Evolutionary conservation across 2,113 vertebrate genomes (phyloP).

Genomic region (Thalassoma bifasciatum): DNA sequence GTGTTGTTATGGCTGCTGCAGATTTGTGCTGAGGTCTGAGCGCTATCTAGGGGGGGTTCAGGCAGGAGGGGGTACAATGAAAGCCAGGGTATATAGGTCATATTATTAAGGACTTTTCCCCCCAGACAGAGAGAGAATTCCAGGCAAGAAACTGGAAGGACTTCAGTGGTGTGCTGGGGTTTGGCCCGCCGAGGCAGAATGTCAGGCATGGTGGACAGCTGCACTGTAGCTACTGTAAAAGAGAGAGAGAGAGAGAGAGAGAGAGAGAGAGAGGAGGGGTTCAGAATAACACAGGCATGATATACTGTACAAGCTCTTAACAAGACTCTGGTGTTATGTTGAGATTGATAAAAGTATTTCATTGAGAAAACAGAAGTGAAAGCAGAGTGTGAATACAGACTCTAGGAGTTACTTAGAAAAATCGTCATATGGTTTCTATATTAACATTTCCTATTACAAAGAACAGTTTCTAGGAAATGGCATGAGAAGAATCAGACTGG

Average conservation of each 20-base stretch:
- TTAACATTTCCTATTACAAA: slow-evolving; percentile 17
- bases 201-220: slow-evolving; percentile 79
- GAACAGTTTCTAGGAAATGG: slow-evolving; percentile 31
- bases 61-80: slow-evolving; percentile 4
- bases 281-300: slow-evolving; percentile 43
- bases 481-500: background rate
- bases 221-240: slow-evolving; percentile 70
- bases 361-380: slow-evolving; percentile 61
- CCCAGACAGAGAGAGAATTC: slow-evolving; percentile 76
- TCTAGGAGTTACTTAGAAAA: slow-evolving; percentile 34
- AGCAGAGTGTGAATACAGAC: slow-evolving; percentile 9
- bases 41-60: slow-evolving; percentile 20
- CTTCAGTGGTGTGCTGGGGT: slow-evolving; percentile 78
- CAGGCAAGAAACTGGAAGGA: slow-evolving; percentile 72
- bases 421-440: slow-evolving; percentile 13
- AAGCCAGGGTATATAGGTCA: slow-evolving; percentile 61
- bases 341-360: slow-evolving; percentile 13
- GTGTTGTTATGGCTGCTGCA: slow-evolving; percentile 45
- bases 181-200: slow-evolving; percentile 78
- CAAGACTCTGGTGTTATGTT: slow-evolving; percentile 16
- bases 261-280: slow-evolving; percentile 1
- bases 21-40: slow-evolving; percentile 25
- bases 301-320: slow-evolving; percentile 1
- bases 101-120: slow-evolving; percentile 70
- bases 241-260: too few species aligned